These are phyloP conservation scores for Alcis repandata DNA, from an alignment of 2,888 invertebrate species.

Conservation along the genomic window DNA sequence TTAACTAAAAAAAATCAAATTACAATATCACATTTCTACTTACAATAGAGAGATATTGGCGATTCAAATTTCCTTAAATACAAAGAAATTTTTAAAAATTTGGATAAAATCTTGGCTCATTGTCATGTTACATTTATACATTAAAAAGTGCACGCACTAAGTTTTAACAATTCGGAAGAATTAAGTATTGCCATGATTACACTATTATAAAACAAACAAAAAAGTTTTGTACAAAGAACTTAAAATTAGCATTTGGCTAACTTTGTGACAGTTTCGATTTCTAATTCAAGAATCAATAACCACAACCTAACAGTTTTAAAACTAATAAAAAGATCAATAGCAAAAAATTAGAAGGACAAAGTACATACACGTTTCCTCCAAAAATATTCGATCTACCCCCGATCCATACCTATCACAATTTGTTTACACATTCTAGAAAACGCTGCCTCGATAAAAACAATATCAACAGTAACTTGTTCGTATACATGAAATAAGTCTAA, in stretches of 20 bases:
- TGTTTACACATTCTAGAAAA: conserved; percentile 64
- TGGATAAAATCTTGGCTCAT: conserved; percentile 71
- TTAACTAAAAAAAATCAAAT: conserved; percentile 75
- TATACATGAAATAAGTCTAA: conserved; percentile 82
- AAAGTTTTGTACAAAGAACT: conserved; percentile 75
- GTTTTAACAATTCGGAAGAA: conserved; percentile 80
- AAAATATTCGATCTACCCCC: conserved; percentile 72
- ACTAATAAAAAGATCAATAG: conserved; percentile 65
- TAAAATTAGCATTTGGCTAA: conserved; percentile 80
- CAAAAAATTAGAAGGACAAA: conserved; percentile 70
- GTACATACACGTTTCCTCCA: conserved; percentile 64
- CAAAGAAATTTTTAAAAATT: conserved; percentile 66
- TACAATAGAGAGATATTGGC: conserved; percentile 86
- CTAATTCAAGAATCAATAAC: conserved; percentile 65
- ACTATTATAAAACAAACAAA: conserved; percentile 61
- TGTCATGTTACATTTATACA: conserved; percentile 75
- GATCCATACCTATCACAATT: conserved; percentile 79
- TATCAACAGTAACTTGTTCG: conserved; percentile 63
- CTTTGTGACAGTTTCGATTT: conserved; percentile 72
- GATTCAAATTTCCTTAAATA: conserved; percentile 66
- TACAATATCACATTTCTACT: conserved; percentile 88
- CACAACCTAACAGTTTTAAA: conserved; percentile 80
- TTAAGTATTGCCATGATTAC: conserved; percentile 78
- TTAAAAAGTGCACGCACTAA: conserved; percentile 65
- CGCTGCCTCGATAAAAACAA: conserved; percentile 70